Percentiles rank a stretch among this genome's conserved stretches.
These are phyloP conservation scores for Goniozus legneri DNA, from an alignment of 1,140 invertebrate genomes.

Conservation along the genomic window DNA sequence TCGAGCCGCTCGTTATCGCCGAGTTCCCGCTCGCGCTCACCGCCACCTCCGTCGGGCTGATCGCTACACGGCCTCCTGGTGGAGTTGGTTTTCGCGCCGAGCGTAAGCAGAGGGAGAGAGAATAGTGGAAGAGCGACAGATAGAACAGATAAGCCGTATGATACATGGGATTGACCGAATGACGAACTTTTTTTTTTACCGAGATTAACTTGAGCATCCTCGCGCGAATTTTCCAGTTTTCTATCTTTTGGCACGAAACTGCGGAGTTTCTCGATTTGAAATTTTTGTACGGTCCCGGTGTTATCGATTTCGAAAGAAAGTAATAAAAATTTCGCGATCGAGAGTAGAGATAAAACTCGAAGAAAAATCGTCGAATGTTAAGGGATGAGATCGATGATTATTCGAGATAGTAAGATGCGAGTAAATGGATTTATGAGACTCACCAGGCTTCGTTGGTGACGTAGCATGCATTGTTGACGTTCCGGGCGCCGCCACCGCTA, in stretches of 20 bases:
- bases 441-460: constrained; percentile 51
- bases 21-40: constrained; percentile 19
- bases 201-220: too few species aligned
- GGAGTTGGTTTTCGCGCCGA: not conserved
- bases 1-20: constrained; percentile 16
- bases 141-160: not conserved
- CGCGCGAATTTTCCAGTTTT: too few species aligned
- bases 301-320: too few species aligned
- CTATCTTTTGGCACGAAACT: too few species aligned
- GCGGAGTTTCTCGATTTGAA: too few species aligned
- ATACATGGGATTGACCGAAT: too few species aligned
- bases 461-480: constrained; percentile 50
- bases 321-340: too few species aligned
- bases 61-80: constrained; percentile 11
- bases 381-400: too few species aligned
- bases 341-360: not conserved
- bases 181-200: too few species aligned
- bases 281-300: too few species aligned
- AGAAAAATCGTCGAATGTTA: not conserved
- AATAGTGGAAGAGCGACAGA: constrained; percentile 5
- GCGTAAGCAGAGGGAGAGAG: constrained; percentile 4
- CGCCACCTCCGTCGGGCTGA: constrained; percentile 16
- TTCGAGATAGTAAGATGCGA: too few species aligned
- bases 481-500: constrained; percentile 50
- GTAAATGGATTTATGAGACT: constrained; percentile 45